A percentile compares a stretch with the other conserved stretches of the same genome.
phyloP scores from a whole-genome alignment of 2,113 vertebrate genomes.

The Gulo gulo region DNA sequence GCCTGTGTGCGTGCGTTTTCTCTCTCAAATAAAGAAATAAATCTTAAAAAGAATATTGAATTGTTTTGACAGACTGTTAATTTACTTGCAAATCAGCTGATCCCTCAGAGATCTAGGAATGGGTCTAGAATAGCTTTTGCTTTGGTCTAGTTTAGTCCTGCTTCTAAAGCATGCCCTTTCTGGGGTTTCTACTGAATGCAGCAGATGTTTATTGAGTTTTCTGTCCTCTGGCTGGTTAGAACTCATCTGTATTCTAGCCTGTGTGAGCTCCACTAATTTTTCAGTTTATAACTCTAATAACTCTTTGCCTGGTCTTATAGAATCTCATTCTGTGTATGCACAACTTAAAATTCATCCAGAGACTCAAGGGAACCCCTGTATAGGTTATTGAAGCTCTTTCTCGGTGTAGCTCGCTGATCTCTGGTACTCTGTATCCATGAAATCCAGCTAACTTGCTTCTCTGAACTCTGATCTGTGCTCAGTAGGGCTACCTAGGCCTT shows the following conservation, averaged over 20 bases:
- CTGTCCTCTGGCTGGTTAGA: not conserved
- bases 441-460: not conserved
- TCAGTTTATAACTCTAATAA: not conserved
- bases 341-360: not conserved
- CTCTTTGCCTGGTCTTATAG: not conserved
- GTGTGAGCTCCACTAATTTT: not conserved
- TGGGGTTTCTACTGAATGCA: not conserved
- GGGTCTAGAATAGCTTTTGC: not conserved
- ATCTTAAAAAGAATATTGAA: not conserved
- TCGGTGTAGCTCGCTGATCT: not conserved
- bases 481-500: not conserved
- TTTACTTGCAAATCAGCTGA: not conserved
- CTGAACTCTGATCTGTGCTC: not conserved
- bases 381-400: not conserved
- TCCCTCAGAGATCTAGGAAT: not conserved
- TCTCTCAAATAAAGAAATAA: not conserved
- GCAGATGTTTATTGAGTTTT: not conserved
- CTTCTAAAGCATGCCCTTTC: not conserved
- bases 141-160: not conserved
- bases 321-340: not conserved
- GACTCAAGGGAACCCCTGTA: not conserved
- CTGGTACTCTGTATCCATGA: not conserved
- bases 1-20: rapidly evolving
- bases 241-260: not conserved
- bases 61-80: not conserved